Conservation (phyloP, 2,797 vertebrate genomes). For the Sebastolobus altivelis region DNA sequence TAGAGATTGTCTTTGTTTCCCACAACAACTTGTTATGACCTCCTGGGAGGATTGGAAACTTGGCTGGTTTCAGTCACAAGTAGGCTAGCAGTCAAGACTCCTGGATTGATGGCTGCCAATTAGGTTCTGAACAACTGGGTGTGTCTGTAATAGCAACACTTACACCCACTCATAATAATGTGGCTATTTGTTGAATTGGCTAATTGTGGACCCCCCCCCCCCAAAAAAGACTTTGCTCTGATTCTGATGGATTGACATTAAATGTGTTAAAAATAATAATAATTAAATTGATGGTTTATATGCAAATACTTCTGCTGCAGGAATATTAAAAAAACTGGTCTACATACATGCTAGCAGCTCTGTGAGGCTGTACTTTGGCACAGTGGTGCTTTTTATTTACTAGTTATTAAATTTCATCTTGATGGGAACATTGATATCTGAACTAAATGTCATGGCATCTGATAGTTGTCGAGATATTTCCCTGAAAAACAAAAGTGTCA, state of each 20-base stretch:
- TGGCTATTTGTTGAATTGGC: neutral
- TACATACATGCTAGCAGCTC: no score
- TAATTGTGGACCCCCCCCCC: neutral
- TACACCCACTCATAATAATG: slow-evolving; percentile 27
- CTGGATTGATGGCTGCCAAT: slow-evolving; percentile 31
- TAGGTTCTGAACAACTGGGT: slow-evolving; percentile 37
- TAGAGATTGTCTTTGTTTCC: slow-evolving; percentile 27
- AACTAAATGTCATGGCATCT: neutral
- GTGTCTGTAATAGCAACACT: slow-evolving; percentile 25
- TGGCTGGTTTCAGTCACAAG: slow-evolving; percentile 37
- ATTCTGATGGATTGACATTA: neutral
- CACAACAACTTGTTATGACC: slow-evolving; percentile 17
- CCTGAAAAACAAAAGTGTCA: neutral
- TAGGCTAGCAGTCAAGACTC: neutral
- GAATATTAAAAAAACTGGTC: neutral
- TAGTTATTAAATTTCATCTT: no score
- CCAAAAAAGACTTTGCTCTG: neutral
- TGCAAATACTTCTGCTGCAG: neutral
- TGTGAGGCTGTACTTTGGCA: no score
- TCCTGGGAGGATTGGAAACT: neutral
- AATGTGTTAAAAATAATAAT: neutral
- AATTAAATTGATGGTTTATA: no score
- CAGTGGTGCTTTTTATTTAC: no score
- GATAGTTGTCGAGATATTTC: neutral
- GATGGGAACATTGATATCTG: neutral